Evolutionary conservation across 2,888 invertebrate genomes (phyloP).

Genomic region (Oegoconia quadripuncta): DNA sequence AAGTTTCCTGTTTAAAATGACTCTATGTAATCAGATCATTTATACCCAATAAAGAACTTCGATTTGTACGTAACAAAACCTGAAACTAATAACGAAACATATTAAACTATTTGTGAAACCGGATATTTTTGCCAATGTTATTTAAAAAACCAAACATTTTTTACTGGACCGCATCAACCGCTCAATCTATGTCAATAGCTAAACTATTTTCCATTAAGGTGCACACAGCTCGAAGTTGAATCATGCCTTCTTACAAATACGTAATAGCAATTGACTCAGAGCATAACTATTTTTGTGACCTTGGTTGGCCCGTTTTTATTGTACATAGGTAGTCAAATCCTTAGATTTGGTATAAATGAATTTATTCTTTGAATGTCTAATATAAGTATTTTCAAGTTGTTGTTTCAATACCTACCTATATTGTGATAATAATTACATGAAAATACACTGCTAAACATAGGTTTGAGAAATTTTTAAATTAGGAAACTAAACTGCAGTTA

Average conservation of each 20-base stretch:
- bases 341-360: slow-evolving; percentile 12
- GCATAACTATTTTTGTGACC: slow-evolving; percentile 41
- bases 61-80: too few relatives aligned
- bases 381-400: too few relatives aligned
- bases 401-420: too few relatives aligned
- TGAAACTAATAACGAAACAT: neutral
- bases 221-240: slow-evolving; percentile 42
- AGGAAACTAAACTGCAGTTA: too few relatives aligned
- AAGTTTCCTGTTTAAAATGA: too few relatives aligned
- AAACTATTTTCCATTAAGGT: slow-evolving; percentile 33
- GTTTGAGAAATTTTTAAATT: too few relatives aligned
- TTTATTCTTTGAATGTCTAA: too few relatives aligned
- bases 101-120: neutral
- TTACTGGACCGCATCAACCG: slow-evolving; percentile 23
- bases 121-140: neutral
- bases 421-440: too few relatives aligned
- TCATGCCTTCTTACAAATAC: slow-evolving; percentile 44
- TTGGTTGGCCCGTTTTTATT: slow-evolving; percentile 31
- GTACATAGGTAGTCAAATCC: slow-evolving; percentile 6
- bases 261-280: slow-evolving; percentile 50
- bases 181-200: slow-evolving; percentile 36
- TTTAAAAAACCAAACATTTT: neutral
- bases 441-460: too few relatives aligned
- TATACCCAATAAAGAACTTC: too few relatives aligned
- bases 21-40: too few relatives aligned